Conservation (phyloP, 2,797 vertebrate species). For the Smutsia gigantea region DNA sequence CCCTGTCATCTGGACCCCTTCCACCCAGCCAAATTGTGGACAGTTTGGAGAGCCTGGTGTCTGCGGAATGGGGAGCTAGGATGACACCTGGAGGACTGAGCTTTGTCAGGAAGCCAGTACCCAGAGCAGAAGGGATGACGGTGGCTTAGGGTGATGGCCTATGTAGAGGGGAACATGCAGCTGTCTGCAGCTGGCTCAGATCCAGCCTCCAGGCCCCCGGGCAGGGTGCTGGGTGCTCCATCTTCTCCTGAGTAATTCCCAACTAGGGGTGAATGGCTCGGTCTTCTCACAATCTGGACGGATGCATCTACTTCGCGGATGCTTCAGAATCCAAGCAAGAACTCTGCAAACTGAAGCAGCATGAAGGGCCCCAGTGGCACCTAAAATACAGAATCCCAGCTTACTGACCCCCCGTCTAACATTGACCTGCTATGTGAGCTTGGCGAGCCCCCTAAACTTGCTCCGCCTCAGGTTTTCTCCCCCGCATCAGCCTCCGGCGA, state of each 20-base stretch:
- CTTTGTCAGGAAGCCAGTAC: neutral
- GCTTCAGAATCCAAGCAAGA: neutral
- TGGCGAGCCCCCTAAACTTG: fast-evolving
- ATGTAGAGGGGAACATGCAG: fast-evolving
- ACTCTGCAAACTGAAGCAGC: neutral
- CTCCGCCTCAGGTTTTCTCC: neutral
- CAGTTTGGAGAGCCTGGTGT: neutral
- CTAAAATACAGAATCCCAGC: neutral
- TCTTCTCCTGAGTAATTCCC: fast-evolving
- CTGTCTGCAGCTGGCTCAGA: fast-evolving
- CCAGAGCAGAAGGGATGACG: neutral
- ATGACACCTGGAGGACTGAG: neutral
- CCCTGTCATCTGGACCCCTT: constrained; percentile 79
- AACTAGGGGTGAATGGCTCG: fast-evolving
- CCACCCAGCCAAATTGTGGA: constrained; percentile 75
- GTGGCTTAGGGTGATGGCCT: fast-evolving
- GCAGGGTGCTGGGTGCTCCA: fast-evolving
- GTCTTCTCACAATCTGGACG: neutral
- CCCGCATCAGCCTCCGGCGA: fast-evolving
- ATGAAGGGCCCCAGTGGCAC: fast-evolving
- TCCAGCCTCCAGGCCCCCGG: neutral
- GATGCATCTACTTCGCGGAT: fast-evolving
- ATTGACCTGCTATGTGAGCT: fast-evolving
- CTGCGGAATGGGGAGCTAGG: neutral
- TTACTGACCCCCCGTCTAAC: too few relatives aligned